A percentile compares a stretch with the other conserved stretches of the same genome.
phyloP scores from a whole-genome alignment of 2,797 vertebrate species.

The Brachyrhaphis roseni region DNA sequence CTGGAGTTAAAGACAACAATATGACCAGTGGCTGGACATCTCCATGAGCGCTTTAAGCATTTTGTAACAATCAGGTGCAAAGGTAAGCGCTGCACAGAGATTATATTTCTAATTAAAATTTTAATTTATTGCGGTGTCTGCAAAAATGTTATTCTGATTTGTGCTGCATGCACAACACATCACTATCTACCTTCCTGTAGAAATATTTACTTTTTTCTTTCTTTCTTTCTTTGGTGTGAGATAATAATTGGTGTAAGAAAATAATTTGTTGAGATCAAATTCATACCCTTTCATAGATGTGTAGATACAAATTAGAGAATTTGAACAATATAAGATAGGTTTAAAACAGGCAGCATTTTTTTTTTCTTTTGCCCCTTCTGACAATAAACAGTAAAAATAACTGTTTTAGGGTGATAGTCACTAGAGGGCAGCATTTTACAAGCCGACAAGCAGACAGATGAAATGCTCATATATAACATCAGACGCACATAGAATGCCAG shows the following conservation, averaged over 20 bases:
- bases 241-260: neutral
- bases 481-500: neutral
- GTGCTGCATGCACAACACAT: neutral
- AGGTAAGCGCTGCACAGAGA: conserved; percentile 45
- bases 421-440: conserved; percentile 74
- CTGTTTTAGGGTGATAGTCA: conserved; percentile 16
- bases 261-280: neutral
- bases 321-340: neutral
- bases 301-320: neutral
- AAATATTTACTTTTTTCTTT: neutral
- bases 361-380: neutral
- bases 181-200: neutral
- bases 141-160: neutral
- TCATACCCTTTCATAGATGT: neutral
- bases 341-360: neutral
- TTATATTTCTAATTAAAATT: neutral
- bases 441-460: conserved; percentile 3
- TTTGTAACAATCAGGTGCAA: conserved; percentile 5
- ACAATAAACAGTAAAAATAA: neutral
- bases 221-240: neutral
- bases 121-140: conserved; percentile 8
- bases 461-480: neutral
- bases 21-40: conserved; percentile 1
- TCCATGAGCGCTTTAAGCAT: neutral
- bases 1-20: conserved; percentile 7